A percentile compares a stretch with the other conserved stretches of the same genome.
These are phyloP conservation scores for Tachysurus vachellii DNA, from an alignment of 2,113 vertebrate genomes.

Conservation along the genomic window DNA sequence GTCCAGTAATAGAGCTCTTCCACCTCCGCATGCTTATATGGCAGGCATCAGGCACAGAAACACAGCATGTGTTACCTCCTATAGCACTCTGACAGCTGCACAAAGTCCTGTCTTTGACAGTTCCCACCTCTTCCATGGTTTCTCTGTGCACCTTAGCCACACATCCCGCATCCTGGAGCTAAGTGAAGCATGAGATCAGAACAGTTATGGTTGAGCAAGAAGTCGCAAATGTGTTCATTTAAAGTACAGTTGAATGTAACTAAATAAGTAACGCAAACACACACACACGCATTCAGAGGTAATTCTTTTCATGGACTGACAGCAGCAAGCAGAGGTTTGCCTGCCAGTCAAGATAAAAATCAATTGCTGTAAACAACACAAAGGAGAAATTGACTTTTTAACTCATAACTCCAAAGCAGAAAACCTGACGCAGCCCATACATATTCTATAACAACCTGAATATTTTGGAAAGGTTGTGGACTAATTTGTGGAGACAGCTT, in stretches of 20 bases:
- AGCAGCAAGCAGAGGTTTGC: constrained; percentile 65
- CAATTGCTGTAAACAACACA: constrained; percentile 67
- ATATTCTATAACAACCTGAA: constrained; percentile 11
- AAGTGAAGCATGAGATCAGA: not conserved
- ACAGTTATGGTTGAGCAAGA: not conserved
- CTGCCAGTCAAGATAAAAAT: constrained; percentile 71
- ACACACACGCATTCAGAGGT: constrained; percentile 3
- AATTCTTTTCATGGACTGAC: constrained; percentile 66
- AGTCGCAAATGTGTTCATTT: not conserved
- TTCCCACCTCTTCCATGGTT: constrained; percentile 33
- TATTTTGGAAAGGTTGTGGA: not conserved
- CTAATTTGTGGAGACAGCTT: constrained; percentile 26
- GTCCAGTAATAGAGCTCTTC: constrained; percentile 65
- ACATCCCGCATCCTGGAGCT: not conserved
- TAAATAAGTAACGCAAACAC: not conserved
- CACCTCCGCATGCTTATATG: constrained; percentile 65
- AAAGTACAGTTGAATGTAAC: not conserved
- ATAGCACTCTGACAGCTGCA: constrained; percentile 42
- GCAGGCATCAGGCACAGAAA: constrained; percentile 49
- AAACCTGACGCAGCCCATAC: constrained; percentile 9
- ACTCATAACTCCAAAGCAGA: constrained; percentile 15
- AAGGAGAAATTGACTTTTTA: constrained; percentile 59
- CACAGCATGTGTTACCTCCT: constrained; percentile 39
- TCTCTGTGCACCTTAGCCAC: not conserved
- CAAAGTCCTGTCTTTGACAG: constrained; percentile 34